Base-by-base conservation (phyloP, 1,140 invertebrate genomes). In the Chionoecetes opilio region DNA sequence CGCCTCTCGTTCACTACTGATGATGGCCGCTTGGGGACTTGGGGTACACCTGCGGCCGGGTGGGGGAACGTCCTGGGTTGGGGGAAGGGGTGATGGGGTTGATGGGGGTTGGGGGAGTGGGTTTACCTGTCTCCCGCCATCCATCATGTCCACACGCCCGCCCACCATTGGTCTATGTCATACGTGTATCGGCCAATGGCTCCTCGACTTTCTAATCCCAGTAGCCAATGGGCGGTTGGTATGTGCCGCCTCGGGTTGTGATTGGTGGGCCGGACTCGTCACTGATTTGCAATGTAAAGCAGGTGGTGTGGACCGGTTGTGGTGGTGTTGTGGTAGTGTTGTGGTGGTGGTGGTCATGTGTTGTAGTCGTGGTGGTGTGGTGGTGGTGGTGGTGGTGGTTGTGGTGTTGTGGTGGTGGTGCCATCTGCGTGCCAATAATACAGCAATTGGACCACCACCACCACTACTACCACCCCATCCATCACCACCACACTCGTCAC, bases 211-310 rank as follows among this genome's bases (percentile, higher is more conserved):
- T 53, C 92, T 34, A 93, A 75, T 26, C 82, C 82, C 82, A n/a
- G 26, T 53, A 14, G 82, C 92, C 92, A 93, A 85, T 93, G 37
- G 38, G 82, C n/a, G 82, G n/a, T 26, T 11, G 1, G 17, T 11
- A 11, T 34, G 26, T 37, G 41, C 82, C 37, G 46, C 8, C 32
- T 53, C 38, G 37, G 1, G 92, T 63, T 34, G 82, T 84, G 82
- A 93, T 93, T 93, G 92, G 92, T 29, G 82, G 29, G 41, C 82
- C 84, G 1, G 32, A 31, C 84, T 32, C 3, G 37, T 32, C 3
- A 53, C 82, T 93, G 92, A 93, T 93, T 93, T 93, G 92, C 92
- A 93, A 93, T 93, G 92, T 93, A 93, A 93, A 93, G 92, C n/a
- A 84, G 82, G 34, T 17, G 34, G 31, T 38, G 91, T 84, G 82